A percentile compares a stretch with the other conserved stretches of the same genome.
phyloP scores from a whole-genome alignment of 2,113 vertebrate species.

The Setophaga kirtlandii region DNA sequence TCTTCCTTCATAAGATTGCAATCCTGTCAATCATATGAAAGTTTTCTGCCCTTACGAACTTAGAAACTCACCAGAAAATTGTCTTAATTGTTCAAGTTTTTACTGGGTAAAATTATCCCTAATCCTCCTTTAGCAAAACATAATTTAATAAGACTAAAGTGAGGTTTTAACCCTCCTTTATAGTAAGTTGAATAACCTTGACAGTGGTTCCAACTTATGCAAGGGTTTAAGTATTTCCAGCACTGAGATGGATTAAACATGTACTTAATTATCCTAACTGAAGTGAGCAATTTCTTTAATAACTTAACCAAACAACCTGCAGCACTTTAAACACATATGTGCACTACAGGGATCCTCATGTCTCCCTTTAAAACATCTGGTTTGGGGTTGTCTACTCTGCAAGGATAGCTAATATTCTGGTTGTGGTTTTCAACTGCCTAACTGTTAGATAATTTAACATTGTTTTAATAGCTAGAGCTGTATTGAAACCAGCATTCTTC shows the following conservation, averaged over 20 bases:
- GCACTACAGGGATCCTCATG: background rate
- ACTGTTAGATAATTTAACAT: background rate
- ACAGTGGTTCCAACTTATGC: background rate
- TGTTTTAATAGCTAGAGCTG: background rate
- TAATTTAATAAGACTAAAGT: background rate
- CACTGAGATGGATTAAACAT: background rate
- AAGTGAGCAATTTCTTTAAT: background rate
- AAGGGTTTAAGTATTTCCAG: background rate
- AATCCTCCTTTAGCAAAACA: background rate
- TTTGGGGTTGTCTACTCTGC: background rate
- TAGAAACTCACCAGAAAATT: background rate
- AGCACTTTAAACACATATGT: background rate
- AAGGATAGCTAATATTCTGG: background rate
- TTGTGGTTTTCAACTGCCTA: background rate
- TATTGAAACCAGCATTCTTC: background rate
- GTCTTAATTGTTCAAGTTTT: background rate
- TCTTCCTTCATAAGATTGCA: background rate
- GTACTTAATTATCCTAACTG: background rate
- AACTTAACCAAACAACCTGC: background rate
- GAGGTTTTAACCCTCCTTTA: background rate
- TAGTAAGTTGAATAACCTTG: background rate
- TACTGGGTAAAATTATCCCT: background rate
- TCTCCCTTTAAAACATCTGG: background rate
- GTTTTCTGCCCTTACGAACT: background rate
- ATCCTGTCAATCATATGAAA: background rate